Percentiles rank a stretch among this genome's conserved stretches.
These are phyloP conservation scores for Cactoblastis cactorum DNA, from an alignment of 2,888 invertebrate species.

Conservation along the genomic window DNA sequence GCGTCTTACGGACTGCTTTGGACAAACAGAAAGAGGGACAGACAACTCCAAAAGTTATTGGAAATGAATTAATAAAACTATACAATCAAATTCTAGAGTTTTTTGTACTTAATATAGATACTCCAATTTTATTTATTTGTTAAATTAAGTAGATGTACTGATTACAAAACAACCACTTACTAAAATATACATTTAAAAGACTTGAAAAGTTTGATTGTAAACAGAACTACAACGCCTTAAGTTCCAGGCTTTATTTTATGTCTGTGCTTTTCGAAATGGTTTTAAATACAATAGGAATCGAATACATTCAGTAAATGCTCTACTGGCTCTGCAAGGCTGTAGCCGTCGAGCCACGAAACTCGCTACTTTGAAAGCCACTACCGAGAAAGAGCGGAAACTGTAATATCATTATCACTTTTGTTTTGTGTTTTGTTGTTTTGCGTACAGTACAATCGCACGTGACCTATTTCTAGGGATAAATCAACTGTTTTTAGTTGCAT, in stretches of 20 bases:
- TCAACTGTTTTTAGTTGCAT: too few relatives aligned
- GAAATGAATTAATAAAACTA: too few relatives aligned
- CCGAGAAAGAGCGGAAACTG: neutral
- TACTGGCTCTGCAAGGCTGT: slow-evolving; percentile 3
- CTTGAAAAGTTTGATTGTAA: neutral
- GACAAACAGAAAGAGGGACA: too few relatives aligned
- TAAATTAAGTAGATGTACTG: neutral
- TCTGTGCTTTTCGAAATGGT: slow-evolving; percentile 1
- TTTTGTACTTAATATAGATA: too few relatives aligned
- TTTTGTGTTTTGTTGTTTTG: too few relatives aligned
- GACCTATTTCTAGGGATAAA: too few relatives aligned
- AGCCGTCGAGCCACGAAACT: neutral
- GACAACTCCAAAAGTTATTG: too few relatives aligned
- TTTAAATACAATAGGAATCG: slow-evolving; percentile 1
- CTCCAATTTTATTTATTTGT: neutral
- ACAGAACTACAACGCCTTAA: neutral
- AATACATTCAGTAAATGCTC: slow-evolving; percentile 9
- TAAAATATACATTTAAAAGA: neutral
- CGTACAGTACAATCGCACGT: too few relatives aligned
- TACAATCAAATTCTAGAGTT: too few relatives aligned
- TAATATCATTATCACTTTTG: too few relatives aligned
- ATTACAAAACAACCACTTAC: neutral
- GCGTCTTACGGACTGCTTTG: too few relatives aligned
- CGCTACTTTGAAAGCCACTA: neutral
- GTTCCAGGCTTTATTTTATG: neutral